phyloP scores from a whole-genome alignment of 2,113 vertebrate genomes.

The Seriola dumerili region DNA sequence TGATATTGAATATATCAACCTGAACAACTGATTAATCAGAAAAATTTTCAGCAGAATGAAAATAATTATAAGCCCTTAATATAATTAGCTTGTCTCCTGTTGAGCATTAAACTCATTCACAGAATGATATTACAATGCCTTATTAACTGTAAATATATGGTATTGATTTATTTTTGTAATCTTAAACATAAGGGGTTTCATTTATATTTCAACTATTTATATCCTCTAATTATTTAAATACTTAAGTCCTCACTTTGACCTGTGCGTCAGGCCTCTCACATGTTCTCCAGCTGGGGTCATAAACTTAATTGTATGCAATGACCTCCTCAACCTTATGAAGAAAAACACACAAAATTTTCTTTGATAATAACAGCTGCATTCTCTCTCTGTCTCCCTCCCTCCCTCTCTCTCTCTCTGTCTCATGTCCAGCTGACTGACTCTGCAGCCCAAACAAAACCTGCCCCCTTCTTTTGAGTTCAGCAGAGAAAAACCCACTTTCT shows the following conservation, averaged over 20 bases:
- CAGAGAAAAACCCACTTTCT: not conserved
- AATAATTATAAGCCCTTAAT: not conserved
- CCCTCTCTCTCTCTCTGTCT: not conserved
- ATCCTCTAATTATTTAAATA: not conserved
- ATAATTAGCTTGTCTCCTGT: not conserved
- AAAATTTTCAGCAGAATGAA: not conserved
- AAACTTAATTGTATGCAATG: not conserved
- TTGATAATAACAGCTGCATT: not conserved
- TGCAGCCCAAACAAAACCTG: constrained; percentile 21
- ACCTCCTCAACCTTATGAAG: constrained; percentile 1
- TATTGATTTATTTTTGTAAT: too few relatives aligned
- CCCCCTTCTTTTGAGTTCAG: constrained; percentile 2
- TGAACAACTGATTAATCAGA: too few relatives aligned
- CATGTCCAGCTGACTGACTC: not conserved
- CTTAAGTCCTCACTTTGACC: not conserved
- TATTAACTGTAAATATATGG: too few relatives aligned
- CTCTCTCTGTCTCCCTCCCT: too few relatives aligned
- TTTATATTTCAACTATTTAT: too few relatives aligned
- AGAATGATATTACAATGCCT: not conserved
- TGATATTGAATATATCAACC: too few relatives aligned
- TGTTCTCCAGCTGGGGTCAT: not conserved
- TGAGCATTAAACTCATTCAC: not conserved
- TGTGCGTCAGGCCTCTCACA: not conserved
- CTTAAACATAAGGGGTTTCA: not conserved
- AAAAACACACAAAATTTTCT: not conserved